Evolutionary conservation across 2,888 invertebrate genomes (phyloP), one percentile per base, ranked within the genome.

Genomic region (Tenthredo scrophulariae): DNA sequence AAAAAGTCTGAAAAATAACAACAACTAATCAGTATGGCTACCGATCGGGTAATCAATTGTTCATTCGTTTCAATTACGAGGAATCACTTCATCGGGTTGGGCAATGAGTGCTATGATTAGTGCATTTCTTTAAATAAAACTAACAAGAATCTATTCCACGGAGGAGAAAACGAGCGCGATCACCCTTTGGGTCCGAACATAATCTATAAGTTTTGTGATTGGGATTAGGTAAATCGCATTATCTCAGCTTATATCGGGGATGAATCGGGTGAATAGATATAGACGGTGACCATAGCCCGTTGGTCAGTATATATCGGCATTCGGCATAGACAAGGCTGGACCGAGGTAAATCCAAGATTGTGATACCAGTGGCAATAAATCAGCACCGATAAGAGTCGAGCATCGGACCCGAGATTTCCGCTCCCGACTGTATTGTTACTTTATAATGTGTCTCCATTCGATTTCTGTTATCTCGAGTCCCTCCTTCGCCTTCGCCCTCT

Each of bases 351-450:
- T 70, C 83, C 83, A 83, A 67, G 83, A 70, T 70, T 50, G n/a
- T 67, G 83, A 83, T 67, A 83, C 46, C 83, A 22, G 50, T 88
- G 40, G 88, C 87, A 88, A 90, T 90, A 90, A 90, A 90, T 90
- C 88, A 87, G 80, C 37, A 7, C 29, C 67, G 83, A 83, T 83
- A 83, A 83, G 67, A 83, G 54, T 80, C 67, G 65, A 26, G 83
- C 83, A 83, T 83, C 67, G 67, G 43, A 65, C 84, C 77, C 84
- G 70, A 86, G 83, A 86, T 87, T 84, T 67, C 84, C 74, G 86
- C 87, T 88, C 84, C 62, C 86, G 84, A 80, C 84, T 79, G 86
- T 85, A 88, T 87, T 87, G 87, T 88, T 87, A 86, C 87, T 87
- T 87, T 86, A 87, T 87, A 86, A 86, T 86, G 85, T 85, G 83